Evolutionary conservation across 2,113 vertebrate genomes (phyloP).

Genomic region (Trematomus loennbergii): DNA sequence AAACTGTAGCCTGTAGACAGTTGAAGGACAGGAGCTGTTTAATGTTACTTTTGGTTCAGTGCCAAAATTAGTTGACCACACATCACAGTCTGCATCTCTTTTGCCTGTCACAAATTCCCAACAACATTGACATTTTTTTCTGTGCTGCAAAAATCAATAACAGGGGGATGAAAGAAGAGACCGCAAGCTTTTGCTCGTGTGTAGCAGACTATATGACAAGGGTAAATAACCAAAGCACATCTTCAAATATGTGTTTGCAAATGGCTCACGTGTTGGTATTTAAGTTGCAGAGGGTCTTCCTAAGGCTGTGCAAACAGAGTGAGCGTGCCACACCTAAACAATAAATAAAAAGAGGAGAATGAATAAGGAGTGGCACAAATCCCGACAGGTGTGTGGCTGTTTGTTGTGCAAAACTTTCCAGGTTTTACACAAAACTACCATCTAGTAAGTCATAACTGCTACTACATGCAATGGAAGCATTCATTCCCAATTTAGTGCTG

Average conservation of each 20-base stretch:
- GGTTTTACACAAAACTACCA: neutral
- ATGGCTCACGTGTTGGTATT: neutral
- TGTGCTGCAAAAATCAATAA: too few relatives aligned
- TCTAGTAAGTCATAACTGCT: neutral
- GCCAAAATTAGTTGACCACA: neutral
- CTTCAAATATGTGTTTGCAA: neutral
- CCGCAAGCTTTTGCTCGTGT: neutral
- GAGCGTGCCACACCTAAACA: constrained; percentile 6
- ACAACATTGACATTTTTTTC: too few relatives aligned
- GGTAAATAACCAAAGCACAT: neutral
- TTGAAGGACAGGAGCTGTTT: neutral
- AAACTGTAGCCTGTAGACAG: neutral
- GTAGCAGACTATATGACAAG: neutral
- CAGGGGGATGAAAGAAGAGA: too few relatives aligned
- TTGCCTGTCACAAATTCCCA: neutral
- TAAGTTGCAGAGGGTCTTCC: constrained; percentile 11
- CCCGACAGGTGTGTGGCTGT: neutral
- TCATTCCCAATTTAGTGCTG: neutral
- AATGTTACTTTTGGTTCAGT: constrained; percentile 20
- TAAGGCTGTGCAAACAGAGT: neutral
- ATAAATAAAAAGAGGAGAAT: constrained; percentile 20
- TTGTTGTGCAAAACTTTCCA: too few relatives aligned
- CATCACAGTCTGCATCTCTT: neutral
- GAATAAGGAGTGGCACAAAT: neutral
- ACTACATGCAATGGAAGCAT: neutral